phyloP scores from a whole-genome alignment of 2,113 vertebrate genomes.

The Serilophus lunatus region DNA sequence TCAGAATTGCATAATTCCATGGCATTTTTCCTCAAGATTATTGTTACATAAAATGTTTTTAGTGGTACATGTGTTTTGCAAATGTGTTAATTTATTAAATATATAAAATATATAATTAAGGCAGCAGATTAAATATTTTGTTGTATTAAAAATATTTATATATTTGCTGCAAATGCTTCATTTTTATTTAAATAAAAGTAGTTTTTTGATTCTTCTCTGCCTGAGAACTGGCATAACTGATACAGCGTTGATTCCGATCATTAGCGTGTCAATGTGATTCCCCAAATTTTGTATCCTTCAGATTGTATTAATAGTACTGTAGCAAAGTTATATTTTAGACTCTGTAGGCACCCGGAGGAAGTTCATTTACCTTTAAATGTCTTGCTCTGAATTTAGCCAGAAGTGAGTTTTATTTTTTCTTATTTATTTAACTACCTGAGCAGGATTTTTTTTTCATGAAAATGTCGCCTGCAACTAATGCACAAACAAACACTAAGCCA shows the following conservation, averaged over 20 bases:
- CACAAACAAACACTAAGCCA: neutral
- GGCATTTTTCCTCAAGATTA: neutral
- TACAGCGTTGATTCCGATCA: neutral
- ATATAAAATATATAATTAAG: neutral
- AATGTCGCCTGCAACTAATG: neutral
- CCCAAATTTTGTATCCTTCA: neutral
- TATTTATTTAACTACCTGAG: constrained; percentile 18
- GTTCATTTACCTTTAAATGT: constrained; percentile 43
- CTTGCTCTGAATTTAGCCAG: constrained; percentile 47
- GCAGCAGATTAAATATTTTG: neutral
- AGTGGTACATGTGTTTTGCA: neutral
- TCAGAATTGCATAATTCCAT: neutral
- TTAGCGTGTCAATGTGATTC: neutral
- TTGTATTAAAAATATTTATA: neutral
- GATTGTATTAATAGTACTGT: neutral
- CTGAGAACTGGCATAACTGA: neutral
- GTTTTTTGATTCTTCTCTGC: neutral
- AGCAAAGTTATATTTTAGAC: constrained; percentile 13
- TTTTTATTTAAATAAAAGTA: neutral
- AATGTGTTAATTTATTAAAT: neutral
- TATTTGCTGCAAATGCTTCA: neutral
- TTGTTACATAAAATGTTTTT: neutral
- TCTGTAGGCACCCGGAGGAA: constrained; percentile 34
- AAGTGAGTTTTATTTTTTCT: constrained; percentile 11
- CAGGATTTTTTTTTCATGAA: neutral